Percentiles rank a stretch among this genome's conserved stretches.
These are phyloP conservation scores for Hydrozoanthus gracilis DNA, from an alignment of 92 coral and sea anemone species.

Conservation along the genomic window DNA sequence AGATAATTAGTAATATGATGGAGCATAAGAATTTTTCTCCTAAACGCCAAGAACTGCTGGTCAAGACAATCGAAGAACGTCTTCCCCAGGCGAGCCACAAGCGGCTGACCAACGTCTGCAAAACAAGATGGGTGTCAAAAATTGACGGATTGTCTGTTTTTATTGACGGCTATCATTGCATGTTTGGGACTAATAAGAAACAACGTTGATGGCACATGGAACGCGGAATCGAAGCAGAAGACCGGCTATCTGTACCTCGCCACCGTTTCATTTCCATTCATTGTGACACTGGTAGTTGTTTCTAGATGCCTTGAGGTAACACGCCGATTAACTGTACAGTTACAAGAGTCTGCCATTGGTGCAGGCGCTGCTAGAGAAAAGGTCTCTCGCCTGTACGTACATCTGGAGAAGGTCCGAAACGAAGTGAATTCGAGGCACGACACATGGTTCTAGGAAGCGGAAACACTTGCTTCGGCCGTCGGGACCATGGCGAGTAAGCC, in stretches of 20 bases:
- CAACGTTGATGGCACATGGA: not conserved
- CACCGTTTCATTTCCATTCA: conserved; percentile 3
- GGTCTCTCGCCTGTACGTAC: no score
- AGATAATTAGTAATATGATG: conserved; percentile 42
- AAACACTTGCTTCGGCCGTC: no score
- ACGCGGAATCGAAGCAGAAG: not conserved
- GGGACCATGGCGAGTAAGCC: no score
- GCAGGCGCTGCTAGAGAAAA: no score
- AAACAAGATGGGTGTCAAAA: conserved; percentile 42
- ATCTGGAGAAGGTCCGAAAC: no score
- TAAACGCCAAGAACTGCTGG: not conserved
- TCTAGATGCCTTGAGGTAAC: not conserved
- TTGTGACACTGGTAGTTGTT: conserved; percentile 19
- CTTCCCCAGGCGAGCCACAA: not conserved
- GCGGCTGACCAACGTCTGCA: conserved; percentile 38
- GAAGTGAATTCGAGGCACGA: no score
- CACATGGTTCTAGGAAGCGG: no score
- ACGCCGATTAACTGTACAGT: no score
- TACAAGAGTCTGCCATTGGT: no score
- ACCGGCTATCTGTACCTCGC: conserved; percentile 35
- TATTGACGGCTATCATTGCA: conserved; percentile 20
- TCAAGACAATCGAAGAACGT: conserved; percentile 31
- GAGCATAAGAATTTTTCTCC: conserved; percentile 3
- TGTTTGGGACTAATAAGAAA: conserved; percentile 8
- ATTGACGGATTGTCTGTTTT: conserved; percentile 40